Evolutionary conservation across 1,140 invertebrate genomes (phyloP).

Genomic region (Ganaspis sp.): DNA sequence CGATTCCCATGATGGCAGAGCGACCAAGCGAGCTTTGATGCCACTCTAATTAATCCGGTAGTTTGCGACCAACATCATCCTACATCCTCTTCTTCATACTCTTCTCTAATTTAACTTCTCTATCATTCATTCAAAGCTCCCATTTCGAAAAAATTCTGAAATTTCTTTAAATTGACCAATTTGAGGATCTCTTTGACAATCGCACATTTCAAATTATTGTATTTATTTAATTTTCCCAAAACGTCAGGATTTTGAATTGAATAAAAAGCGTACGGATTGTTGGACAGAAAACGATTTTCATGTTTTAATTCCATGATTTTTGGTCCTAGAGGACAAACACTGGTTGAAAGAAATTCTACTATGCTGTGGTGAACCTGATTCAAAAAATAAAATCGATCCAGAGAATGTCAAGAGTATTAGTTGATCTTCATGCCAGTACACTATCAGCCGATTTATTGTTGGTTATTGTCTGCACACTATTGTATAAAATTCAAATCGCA

Average conservation of each 20-base stretch:
- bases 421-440: neutral
- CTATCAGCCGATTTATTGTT: neutral
- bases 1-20: slow-evolving; percentile 26
- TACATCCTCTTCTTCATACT: slow-evolving; percentile 1
- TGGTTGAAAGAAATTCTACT: no score
- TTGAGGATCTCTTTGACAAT: neutral
- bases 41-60: slow-evolving; percentile 22
- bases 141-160: neutral
- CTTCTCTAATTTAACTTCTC: slow-evolving; percentile 32
- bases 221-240: no score
- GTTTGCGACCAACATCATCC: slow-evolving; percentile 18
- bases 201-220: neutral
- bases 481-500: slow-evolving; percentile 43
- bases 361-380: neutral
- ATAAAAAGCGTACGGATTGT: no score
- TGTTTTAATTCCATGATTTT: no score
- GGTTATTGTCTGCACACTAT: slow-evolving; percentile 27
- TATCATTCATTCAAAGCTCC: neutral
- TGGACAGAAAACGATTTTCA: no score
- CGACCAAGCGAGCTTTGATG: slow-evolving; percentile 25
- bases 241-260: no score
- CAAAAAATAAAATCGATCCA: neutral
- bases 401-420: neutral
- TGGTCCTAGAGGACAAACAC: no score
- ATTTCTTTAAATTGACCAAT: neutral